phyloP scores from a whole-genome alignment of 2,888 invertebrate genomes.

The Yponomeuta evonymella region DNA sequence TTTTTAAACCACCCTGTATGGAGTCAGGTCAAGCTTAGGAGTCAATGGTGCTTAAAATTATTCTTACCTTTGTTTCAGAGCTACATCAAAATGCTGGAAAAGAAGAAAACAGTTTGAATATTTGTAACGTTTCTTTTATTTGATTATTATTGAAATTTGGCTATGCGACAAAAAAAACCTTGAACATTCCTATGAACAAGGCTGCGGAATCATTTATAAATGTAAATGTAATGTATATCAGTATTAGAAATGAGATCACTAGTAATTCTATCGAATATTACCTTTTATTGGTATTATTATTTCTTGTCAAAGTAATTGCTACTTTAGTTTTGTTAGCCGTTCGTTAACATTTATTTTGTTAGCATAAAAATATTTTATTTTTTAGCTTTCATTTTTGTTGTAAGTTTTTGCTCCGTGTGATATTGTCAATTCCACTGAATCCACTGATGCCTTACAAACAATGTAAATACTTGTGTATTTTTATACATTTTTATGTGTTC shows the following conservation, averaged over 20 bases:
- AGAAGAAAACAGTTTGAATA: constrained; percentile 33
- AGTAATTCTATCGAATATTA: not conserved
- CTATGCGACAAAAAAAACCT: not conserved
- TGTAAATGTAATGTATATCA: not conserved
- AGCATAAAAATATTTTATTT: too few relatives aligned
- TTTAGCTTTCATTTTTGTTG: not conserved
- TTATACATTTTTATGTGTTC: not conserved
- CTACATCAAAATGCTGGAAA: constrained; percentile 45
- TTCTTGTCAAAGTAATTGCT: not conserved
- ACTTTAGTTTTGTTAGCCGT: not conserved
- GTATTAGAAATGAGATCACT: not conserved
- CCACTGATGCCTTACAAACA: not conserved
- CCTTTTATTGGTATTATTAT: not conserved
- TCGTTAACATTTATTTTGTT: too few relatives aligned
- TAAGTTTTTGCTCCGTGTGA: not conserved
- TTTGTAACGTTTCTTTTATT: not conserved
- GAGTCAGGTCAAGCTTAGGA: not conserved
- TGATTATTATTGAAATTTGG: not conserved
- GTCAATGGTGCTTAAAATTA: constrained; percentile 6
- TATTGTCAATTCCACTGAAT: not conserved
- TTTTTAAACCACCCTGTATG: not conserved
- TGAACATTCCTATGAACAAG: not conserved
- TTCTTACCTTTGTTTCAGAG: constrained; percentile 44
- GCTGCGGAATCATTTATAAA: not conserved
- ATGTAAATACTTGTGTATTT: not conserved